A percentile compares a stretch with the other conserved stretches of the same genome.
These are phyloP conservation scores for Dromius quadrimaculatus DNA, from an alignment of 2,888 invertebrate species.

Conservation along the genomic window DNA sequence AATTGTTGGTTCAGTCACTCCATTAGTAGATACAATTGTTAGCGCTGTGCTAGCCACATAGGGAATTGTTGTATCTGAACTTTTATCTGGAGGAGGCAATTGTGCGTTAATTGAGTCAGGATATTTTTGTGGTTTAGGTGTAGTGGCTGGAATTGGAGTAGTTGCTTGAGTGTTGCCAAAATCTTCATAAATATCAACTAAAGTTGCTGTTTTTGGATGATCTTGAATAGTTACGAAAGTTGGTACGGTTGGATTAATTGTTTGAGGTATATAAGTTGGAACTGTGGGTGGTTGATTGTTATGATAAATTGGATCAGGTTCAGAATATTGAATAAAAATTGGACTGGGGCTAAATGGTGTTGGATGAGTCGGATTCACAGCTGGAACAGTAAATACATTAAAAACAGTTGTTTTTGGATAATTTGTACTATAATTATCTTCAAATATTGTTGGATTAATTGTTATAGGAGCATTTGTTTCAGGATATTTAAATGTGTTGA, in stretches of 20 bases:
- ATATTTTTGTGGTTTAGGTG: conserved; percentile 36
- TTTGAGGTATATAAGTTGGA: conserved; percentile 37
- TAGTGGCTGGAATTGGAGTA: conserved; percentile 39
- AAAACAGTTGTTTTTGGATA: conserved; percentile 30
- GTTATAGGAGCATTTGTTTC: conserved; percentile 30
- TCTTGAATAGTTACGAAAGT: conserved; percentile 32
- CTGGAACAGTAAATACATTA: conserved; percentile 21
- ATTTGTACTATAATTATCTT: conserved; percentile 33
- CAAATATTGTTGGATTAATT: conserved; percentile 40
- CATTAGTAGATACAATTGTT: conserved; percentile 57
- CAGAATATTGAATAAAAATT: conserved; percentile 66
- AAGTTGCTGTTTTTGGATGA: conserved; percentile 23
- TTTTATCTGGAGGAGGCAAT: conserved; percentile 61
- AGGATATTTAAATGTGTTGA: conserved; percentile 28
- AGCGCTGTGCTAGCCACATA: conserved; percentile 57
- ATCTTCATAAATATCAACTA: conserved; percentile 10
- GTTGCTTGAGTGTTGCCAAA: conserved; percentile 23
- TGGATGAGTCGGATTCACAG: conserved; percentile 61
- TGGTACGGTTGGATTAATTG: conserved; percentile 40
- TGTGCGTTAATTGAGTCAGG: conserved; percentile 62
- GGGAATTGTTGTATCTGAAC: conserved; percentile 58
- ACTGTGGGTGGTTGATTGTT: conserved; percentile 40
- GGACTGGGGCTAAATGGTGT: conserved; percentile 61
- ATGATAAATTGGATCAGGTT: conserved; percentile 68
- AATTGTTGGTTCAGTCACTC: conserved; percentile 47